A percentile compares a stretch with the other conserved stretches of the same genome.
These are phyloP conservation scores for Oikopleura dioica DNA, from an alignment of 23 tunicate species.

Conservation along the genomic window DNA sequence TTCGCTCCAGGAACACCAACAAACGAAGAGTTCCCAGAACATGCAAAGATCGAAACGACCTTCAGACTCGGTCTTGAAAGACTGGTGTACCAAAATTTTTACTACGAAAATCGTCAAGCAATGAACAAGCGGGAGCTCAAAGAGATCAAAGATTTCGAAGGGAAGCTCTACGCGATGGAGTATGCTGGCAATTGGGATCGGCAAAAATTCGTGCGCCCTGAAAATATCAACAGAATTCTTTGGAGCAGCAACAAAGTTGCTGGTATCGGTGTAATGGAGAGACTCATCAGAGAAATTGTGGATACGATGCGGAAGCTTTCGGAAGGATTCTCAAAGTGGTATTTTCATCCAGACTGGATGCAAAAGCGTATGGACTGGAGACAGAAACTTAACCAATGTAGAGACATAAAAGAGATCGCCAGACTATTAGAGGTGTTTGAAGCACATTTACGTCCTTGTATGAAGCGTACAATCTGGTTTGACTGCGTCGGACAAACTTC, in stretches of 20 bases:
- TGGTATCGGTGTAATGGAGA: background rate
- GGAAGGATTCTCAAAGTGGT: background rate
- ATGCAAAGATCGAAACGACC: background rate
- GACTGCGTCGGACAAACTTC: background rate
- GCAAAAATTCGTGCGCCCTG: background rate
- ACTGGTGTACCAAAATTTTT: background rate
- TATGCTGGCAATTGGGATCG: background rate
- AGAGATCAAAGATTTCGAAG: background rate
- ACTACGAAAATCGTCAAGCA: background rate
- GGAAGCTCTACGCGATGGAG: background rate
- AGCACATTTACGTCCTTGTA: background rate
- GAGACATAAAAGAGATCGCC: background rate
- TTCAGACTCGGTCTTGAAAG: slow-evolving; percentile 6
- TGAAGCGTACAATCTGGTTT: background rate
- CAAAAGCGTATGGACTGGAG: background rate
- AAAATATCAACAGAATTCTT: background rate
- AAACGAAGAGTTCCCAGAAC: background rate
- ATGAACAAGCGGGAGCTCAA: background rate
- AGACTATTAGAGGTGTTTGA: background rate
- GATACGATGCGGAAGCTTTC: background rate
- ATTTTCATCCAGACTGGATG: slow-evolving; percentile 8
- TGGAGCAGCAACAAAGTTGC: background rate
- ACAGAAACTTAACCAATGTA: background rate
- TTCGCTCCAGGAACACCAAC: too few species aligned
- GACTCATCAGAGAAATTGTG: background rate